Evolutionary conservation across 2,797 vertebrate genomes (phyloP), one percentile per base, ranked within the genome.

Genomic region (Liasis olivaceus): DNA sequence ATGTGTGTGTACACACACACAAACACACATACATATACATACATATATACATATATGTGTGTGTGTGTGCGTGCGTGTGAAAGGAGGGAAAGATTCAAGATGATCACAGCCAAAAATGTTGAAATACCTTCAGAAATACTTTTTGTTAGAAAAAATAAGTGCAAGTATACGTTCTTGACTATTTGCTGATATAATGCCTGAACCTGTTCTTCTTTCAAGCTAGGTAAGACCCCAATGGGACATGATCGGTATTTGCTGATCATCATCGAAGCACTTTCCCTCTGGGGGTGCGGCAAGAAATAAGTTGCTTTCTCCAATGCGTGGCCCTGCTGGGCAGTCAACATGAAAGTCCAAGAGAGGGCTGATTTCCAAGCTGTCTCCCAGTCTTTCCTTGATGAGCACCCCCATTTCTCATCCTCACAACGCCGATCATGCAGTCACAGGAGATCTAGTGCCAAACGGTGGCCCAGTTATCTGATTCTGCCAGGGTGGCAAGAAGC

Each of bases 401-500:
- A 36, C 42, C 5, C 7, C 47, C 9, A 3, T 88, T 22, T 84
- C 86, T 28, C 28, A 64, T 64, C 11, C 36, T 51, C 66, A 81
- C 2, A 60, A 36, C 36, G 26, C 59, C 69, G 56, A 12, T n/a
- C 87, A 64, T 56, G 47, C 20, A 5, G 2, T 15, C 59, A 47
- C 58, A 89, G 60, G 87, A 84, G 64, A 64, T 54, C 54, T 2
- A 0, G 47, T 26, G 6, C n/a, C 14, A 22, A 90, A 72, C 66
- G 56, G n/a, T 5, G 5, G 56, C 88, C 81, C 81, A 59, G 26
- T 87, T 60, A 86, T 72, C 92, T 87, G 63, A 92, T 90, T 85
- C 87, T 56, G 63, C 56, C 51, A 90, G 51, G 58, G 26, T 56
- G 86, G 63, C 88, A 87, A 89, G 66, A 26, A 8, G 31, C 31